Conservation (phyloP, 2,113 vertebrate genomes). For the Hylia prasina region DNA sequence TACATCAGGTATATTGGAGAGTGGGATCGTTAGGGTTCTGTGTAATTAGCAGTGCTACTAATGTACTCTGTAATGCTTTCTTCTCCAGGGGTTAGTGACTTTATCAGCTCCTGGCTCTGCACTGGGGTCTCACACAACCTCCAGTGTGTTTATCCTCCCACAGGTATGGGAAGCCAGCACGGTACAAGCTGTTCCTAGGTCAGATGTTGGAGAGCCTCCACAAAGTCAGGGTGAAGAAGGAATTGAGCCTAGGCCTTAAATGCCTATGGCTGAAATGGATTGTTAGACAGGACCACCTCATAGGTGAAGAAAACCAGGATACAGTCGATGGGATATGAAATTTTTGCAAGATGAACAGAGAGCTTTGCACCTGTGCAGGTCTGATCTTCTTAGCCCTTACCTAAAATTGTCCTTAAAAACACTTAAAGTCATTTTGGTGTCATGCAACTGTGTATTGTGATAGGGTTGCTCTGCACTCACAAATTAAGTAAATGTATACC, state of each 20-base stretch:
- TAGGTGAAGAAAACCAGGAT: neutral
- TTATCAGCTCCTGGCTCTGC: accelerated
- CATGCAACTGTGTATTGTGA: neutral
- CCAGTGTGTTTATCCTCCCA: neutral
- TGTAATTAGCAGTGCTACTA: neutral
- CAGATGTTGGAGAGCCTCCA: neutral
- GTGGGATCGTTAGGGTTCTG: neutral
- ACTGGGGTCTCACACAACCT: neutral
- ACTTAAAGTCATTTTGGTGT: neutral
- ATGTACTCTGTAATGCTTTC: neutral
- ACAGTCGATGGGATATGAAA: neutral
- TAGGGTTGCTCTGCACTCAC: neutral
- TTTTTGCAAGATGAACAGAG: neutral
- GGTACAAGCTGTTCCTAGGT: accelerated
- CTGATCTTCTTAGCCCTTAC: neutral
- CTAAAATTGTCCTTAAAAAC: neutral
- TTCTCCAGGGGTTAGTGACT: neutral
- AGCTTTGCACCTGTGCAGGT: neutral
- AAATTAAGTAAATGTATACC: neutral
- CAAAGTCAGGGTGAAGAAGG: neutral
- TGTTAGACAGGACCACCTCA: neutral
- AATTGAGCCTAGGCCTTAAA: neutral
- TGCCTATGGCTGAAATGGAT: neutral
- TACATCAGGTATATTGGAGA: neutral
- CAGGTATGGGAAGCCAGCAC: accelerated